Evolutionary conservation across 2,113 vertebrate species (phyloP), one percentile per base, ranked within the genome.

Genomic region (Clarias batrachus): DNA sequence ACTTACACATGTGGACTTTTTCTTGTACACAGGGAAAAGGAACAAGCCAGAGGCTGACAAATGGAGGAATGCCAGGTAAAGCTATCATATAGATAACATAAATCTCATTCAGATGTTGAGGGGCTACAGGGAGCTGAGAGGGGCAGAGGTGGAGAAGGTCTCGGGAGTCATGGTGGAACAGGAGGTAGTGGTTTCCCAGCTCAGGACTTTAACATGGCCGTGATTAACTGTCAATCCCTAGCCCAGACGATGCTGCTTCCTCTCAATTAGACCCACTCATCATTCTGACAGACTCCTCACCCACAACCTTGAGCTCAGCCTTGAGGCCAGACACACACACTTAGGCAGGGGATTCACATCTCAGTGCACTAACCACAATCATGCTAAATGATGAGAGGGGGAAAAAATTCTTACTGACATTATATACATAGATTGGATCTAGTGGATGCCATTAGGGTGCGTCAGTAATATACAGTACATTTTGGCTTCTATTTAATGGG

Each of bases 151-250:
- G 37, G 0, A n/a, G 59, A 86, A 62, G 80, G 41, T 74, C 41
- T 68, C 5, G 56, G 17, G 77, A 91, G 91, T 89, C 85, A 87
- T 73, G 90, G 33, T 23, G 48, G 59, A 91, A 91, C 91, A 88
- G 90, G 87, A 93, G 87, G 90, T 88, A 89, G 89, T 78, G 76
- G 89, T 90, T 90, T 88, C 57, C 89, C 87, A 90, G 92, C 89
- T 91, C 90, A 89, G 90, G 91, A 92, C 90, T 93, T 92, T 93
- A 94, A 94, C 93, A 90, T 93, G 90, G 89, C 89, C 89, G 90
- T 95, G 94, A 95, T 95, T 94, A 95, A 94, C 93, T 93, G 93
- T 94, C 95, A 94, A 91, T 89, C 91, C 88, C 77, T 89, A 66
- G 85, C 93, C 91, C 89, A 88, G 90, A 91, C 90, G 88, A 88